Percentiles rank a stretch among this genome's conserved stretches.
These are phyloP conservation scores for Caenorhabditis becei DNA, from an alignment of 2,888 invertebrate species.

Conservation along the genomic window DNA sequence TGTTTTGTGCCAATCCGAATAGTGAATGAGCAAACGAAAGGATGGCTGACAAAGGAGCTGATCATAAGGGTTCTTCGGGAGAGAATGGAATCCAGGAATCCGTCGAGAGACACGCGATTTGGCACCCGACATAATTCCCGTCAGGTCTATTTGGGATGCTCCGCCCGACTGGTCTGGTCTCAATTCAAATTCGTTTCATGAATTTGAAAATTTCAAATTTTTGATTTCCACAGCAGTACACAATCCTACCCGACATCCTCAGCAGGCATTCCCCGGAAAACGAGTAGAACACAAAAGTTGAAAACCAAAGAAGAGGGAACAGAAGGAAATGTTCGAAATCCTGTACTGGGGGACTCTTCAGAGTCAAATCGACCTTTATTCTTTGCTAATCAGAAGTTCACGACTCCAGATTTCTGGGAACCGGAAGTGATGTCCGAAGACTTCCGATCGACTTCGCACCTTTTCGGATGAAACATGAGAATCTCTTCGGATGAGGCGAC, in stretches of 20 bases:
- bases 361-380: background rate
- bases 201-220: background rate
- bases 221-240: background rate
- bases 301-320: no score
- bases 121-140: no score
- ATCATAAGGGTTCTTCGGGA: background rate
- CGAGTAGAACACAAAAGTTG: no score
- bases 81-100: no score
- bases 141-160: no score
- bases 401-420: slow-evolving; percentile 1
- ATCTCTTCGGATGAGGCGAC: background rate
- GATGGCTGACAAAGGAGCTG: background rate
- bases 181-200: background rate
- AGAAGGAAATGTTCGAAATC: no score
- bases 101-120: no score
- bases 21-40: background rate
- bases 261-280: no score
- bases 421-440: slow-evolving; percentile 34
- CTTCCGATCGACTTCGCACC: slow-evolving; percentile 36
- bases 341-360: background rate
- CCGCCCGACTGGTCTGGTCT: background rate
- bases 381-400: slow-evolving; percentile 10
- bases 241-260: background rate
- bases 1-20: slow-evolving; percentile 15
- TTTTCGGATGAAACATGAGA: slow-evolving; percentile 22